Evolutionary conservation across 2,113 vertebrate species (phyloP), one percentile per base, ranked within the genome.

Genomic region (Apodemus sylvaticus): DNA sequence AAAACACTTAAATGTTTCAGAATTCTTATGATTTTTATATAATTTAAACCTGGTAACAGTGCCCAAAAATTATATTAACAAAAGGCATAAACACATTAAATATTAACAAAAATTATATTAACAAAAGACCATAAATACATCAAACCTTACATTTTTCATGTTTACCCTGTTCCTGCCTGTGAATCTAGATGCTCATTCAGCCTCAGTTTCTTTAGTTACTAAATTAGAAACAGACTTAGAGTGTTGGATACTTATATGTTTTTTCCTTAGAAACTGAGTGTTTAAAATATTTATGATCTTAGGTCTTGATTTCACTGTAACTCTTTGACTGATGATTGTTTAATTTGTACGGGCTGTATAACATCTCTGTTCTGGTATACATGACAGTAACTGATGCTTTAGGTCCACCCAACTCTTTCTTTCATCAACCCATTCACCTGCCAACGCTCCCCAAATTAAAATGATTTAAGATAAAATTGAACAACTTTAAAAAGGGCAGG

Each of bases 11-110:
- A 96, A 94, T 66, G 48, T 16, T 36, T 88, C 83, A 48, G n/a
- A 93, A 94, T 82, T 91, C 73, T 79, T 93, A 96, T 81, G 20
- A 26, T 51, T 86, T 94, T 93, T 95, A 93, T n/a, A 22, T 31
- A 94, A 29, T 29, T 96, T 93, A 96, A 96, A 76, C 7, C 11
- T 36, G 93, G 85, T 92, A 97, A 95, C 16, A 64, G 62, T 91
- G 58, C 89, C 51, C 74, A 92, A 96, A 91, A 95, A 95, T n/a
- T 82, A 11, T 90, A 82, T 79, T 94, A 78, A 68, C 9, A 82
- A 91, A 76, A 48, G 83, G 77, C 71, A 86, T 20, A 90, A 96
- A 79, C 92, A 51, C 20, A 64, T 78, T 90, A 96, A 91, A 53
- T 36, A 68, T 36, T 68, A 68, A 66, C 29, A 66, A 66, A 68